A percentile compares a stretch with the other conserved stretches of the same genome.
These are phyloP conservation scores for Myanophis thanlyinensis DNA, from an alignment of 2,113 vertebrate species.

Conservation along the genomic window DNA sequence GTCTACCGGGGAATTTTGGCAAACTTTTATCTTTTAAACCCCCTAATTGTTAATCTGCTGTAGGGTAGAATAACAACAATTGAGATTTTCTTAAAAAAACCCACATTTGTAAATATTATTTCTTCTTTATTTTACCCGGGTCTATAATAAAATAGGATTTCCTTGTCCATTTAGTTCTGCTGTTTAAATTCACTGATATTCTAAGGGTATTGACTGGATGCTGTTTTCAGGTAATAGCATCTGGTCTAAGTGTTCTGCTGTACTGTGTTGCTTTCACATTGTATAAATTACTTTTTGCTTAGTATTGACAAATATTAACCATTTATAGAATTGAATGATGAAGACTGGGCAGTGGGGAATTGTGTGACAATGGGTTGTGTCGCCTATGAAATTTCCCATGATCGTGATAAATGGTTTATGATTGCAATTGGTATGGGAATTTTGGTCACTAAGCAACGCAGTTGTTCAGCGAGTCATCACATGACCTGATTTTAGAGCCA, in stretches of 20 bases:
- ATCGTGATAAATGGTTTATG: too few relatives aligned
- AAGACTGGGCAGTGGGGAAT: not conserved
- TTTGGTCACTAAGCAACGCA: too few relatives aligned
- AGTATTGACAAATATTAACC: not conserved
- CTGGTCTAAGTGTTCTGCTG: too few relatives aligned
- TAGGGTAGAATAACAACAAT: not conserved
- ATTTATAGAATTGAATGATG: not conserved
- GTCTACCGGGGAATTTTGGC: not conserved
- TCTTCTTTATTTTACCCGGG: not conserved
- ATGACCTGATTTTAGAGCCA: too few relatives aligned
- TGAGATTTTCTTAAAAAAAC: not conserved
- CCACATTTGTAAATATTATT: not conserved
- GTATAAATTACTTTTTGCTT: not conserved
- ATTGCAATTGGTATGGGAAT: too few relatives aligned
- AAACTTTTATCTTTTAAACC: too few relatives aligned
- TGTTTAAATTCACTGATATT: not conserved
- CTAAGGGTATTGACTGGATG: not conserved
- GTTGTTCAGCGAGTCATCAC: too few relatives aligned
- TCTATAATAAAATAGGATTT: not conserved
- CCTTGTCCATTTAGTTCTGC: not conserved
- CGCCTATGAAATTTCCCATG: not conserved
- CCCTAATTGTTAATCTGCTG: not conserved
- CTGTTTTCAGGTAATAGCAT: too few relatives aligned
- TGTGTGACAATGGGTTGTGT: too few relatives aligned
- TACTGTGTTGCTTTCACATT: not conserved